Base-by-base conservation (phyloP, 2,888 invertebrate genomes). In the Empis stercorea region DNA sequence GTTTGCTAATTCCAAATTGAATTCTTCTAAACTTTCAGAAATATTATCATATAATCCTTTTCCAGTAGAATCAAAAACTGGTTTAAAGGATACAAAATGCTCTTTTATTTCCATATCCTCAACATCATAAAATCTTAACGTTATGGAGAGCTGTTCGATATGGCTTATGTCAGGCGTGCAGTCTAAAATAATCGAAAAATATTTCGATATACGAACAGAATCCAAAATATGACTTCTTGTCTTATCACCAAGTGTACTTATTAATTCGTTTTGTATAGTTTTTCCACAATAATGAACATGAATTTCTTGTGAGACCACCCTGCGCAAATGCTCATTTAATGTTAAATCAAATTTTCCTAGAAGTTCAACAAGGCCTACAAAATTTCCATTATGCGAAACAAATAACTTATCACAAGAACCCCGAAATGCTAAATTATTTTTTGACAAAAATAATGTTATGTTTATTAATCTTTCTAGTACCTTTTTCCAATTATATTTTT, bases 231-330 rank as follows among this genome's bases (percentile, higher is more conserved):
- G 14, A 16, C 27, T 27, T 14, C 23, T 41, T 27, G 14, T 41
- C n/a, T 5, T 23, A 14, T 23, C 27, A 27, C 9, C 27, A 27
- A 27, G 9, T 41, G 14, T n/a, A 14, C 14, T 27, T 23, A 43
- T 43, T 15, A 32, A 15, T 43, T 43, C 43, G 16, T 30, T 43
- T 43, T 43, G 32, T 10, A 43, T 43, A 43, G n/a, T 43, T 43
- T 30, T 43, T 43, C 11, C 30, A 16, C 43, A 43, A 10, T 43
- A 43, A 30, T 43, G 43, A 32, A 16, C 17, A 16, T 32, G 30
- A 30, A 15, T 43, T 30, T 43, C 34, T 43, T 43, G n/a, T 5
- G 14, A 16, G 11, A 16, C 9, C 7, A 30, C 32, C 7, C 32
- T 6, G 10, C 43, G 43, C 15, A 32, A 15, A 43, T 32, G 43